Conservation (phyloP, 2,888 invertebrate species). For the Rhogogaster chlorosoma region DNA sequence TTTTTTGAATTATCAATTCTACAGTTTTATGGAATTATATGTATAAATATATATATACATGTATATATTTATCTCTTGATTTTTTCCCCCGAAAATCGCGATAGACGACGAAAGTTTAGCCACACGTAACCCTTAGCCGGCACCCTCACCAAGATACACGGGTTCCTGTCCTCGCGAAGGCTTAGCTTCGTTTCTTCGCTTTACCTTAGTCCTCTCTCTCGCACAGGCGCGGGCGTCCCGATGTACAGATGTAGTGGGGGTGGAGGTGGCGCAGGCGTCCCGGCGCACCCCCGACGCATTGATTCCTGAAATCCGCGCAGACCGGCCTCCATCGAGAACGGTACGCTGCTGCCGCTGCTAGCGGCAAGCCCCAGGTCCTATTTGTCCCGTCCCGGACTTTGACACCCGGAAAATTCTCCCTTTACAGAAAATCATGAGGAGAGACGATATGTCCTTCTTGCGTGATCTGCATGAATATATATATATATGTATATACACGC, state of each 20-base stretch:
- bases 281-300: conserved; percentile 79
- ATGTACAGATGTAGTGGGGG: conserved; percentile 59
- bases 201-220: conserved; percentile 67
- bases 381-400: conserved; percentile 46
- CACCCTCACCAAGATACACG: conserved; percentile 15
- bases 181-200: conserved; percentile 63
- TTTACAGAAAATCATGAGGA: not conserved
- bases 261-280: conserved; percentile 80
- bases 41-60: no score
- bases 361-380: conserved; percentile 44
- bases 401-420: not conserved
- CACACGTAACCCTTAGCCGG: conserved; percentile 3
- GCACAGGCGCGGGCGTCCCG: conserved; percentile 71
- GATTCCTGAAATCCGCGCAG: conserved; percentile 76
- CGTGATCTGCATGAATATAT: not conserved
- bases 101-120: not conserved
- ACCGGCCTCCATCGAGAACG: conserved; percentile 54
- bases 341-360: conserved; percentile 22
- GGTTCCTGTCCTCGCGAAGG: conserved; percentile 49
- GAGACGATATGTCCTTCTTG: not conserved
- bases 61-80: not conserved
- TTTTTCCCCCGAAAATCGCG: not conserved
- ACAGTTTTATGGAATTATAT: no score
- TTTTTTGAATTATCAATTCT: not conserved
- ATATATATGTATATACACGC: no score